Conservation (phyloP, 2,888 invertebrate genomes). For the Amblyteles armatorius region DNA sequence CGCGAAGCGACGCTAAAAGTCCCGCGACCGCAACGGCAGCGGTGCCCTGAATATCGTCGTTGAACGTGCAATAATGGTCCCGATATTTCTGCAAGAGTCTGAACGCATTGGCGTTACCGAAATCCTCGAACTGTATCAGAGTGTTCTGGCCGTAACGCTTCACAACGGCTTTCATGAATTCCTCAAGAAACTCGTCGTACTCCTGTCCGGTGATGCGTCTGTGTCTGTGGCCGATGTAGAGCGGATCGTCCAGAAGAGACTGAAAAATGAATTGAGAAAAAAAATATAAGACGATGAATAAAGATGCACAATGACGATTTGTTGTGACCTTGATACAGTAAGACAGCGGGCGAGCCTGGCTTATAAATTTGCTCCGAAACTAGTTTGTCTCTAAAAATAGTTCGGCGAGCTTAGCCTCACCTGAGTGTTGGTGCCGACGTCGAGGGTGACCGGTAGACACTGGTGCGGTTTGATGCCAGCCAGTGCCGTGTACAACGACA, state of each 20-base stretch:
- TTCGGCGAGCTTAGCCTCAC: conserved; percentile 76
- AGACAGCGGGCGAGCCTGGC: conserved; percentile 6
- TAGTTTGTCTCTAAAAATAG: conserved; percentile 34
- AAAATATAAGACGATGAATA: not conserved
- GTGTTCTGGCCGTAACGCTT: conserved; percentile 94
- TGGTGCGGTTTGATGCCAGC: conserved; percentile 98
- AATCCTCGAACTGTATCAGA: conserved; percentile 98
- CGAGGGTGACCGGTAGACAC: conserved; percentile 97
- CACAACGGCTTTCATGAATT: conserved; percentile 98
- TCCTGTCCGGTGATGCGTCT: conserved; percentile 92
- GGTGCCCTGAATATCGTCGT: conserved; percentile 99
- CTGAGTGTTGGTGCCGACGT: conserved; percentile 96
- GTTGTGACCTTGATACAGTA: not conserved
- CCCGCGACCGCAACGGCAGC: conserved; percentile 98
- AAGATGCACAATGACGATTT: not conserved
- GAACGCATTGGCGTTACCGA: conserved; percentile 99
- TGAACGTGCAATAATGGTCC: conserved; percentile 96
- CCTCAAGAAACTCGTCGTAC: conserved; percentile 98
- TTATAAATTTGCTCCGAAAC: conserved; percentile 11
- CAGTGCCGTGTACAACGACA: conserved; percentile 98
- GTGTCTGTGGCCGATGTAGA: conserved; percentile 97
- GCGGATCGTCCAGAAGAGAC: conserved; percentile 94
- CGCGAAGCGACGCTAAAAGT: conserved; percentile 92
- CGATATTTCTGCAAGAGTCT: conserved; percentile 95
- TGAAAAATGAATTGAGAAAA: conserved; percentile 81